Base-by-base conservation (phyloP, 64 coral and sea anemone genomes). In the Actinia equina region DNA sequence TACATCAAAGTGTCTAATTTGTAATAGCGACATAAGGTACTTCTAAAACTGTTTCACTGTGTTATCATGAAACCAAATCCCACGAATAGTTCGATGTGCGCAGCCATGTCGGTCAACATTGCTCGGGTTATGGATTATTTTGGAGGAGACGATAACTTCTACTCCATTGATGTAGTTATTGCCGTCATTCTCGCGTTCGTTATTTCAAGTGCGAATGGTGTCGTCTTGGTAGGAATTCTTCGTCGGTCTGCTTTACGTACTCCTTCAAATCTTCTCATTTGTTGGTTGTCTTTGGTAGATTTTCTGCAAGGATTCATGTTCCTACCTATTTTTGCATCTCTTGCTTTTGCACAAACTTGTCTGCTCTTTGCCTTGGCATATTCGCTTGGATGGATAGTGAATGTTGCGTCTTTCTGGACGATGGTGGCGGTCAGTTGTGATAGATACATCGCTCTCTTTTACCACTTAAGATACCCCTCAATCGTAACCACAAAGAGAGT, bases 251-350 rank as follows among this genome's bases (percentile, higher is more conserved):
- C 52, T 52, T 17, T 81, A 7, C 78, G 45, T 18, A 43, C 26
- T 23, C 83, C 83, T 26, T 14, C 83, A 30, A 57, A 85, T 43
- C 26, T 85, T 14, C 20, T 85, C 2, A 57, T 85, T 41, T 85
- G 83, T 59, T 42, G 3, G 7, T 25, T 85, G 15, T 22, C 59
- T 7, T 27, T 9, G 16, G 0, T 45, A 7, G 83, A 85, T 17
- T 7, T 8, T 9, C 25, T 59, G 23, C n/a, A 61, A 0, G 83
- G 83, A 4, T 11, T 85, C 3, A 7, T 85, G 16, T 61, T n/a
- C 18, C 56, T 85, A 3, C 83, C 83, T 2, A 2, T 30, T 0
- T 41, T n/a, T 18, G 52, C 59, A 2, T 0, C 16, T 3, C 7
- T 49, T 49, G 2, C 45, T 4, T 7, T 49, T 49, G 45, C 2